Conservation (phyloP, 2,888 invertebrate species). For the Parnassius mnemosyne region DNA sequence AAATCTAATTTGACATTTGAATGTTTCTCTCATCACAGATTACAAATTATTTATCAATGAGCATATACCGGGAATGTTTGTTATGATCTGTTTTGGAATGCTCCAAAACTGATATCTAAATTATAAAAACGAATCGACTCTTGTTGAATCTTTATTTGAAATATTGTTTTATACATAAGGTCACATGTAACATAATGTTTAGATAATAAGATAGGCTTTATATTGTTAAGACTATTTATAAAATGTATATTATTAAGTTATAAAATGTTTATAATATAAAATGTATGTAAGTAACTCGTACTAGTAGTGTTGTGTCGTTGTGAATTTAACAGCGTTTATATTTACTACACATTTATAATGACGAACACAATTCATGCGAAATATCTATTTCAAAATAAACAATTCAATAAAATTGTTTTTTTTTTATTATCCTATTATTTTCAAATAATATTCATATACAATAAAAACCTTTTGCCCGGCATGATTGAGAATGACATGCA, state of each 20-base stretch:
- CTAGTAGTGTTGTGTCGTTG: slow-evolving; percentile 39
- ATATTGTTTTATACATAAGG: slow-evolving; percentile 16
- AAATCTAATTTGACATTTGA: slow-evolving; percentile 20
- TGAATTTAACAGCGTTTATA: slow-evolving; percentile 34
- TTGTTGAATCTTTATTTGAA: slow-evolving; percentile 9
- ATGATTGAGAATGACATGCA: too few species aligned
- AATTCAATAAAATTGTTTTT: slow-evolving; percentile 26
- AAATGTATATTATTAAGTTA: slow-evolving; percentile 32
- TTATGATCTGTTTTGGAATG: slow-evolving; percentile 17
- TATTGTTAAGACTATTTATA: slow-evolving; percentile 48
- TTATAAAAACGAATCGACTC: slow-evolving; percentile 11
- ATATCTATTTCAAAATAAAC: slow-evolving; percentile 35
- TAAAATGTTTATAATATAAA: slow-evolving; percentile 35
- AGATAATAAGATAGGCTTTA: slow-evolving; percentile 36
- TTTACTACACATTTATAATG: slow-evolving; percentile 29
- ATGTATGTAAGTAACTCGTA: slow-evolving; percentile 42
- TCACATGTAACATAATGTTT: slow-evolving; percentile 37
- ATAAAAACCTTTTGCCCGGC: too few species aligned
- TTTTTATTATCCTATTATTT: neutral
- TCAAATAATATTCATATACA: too few species aligned
- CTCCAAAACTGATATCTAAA: slow-evolving; percentile 19
- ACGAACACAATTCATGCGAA: slow-evolving; percentile 42
- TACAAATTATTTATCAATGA: slow-evolving; percentile 40
- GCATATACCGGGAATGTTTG: slow-evolving; percentile 36
- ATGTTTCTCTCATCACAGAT: slow-evolving; percentile 33